Percentiles rank a stretch among this genome's conserved stretches.
Evolutionary conservation across 2,888 invertebrate genomes (phyloP).

Genomic region (Rhorus exstirpatorius): DNA sequence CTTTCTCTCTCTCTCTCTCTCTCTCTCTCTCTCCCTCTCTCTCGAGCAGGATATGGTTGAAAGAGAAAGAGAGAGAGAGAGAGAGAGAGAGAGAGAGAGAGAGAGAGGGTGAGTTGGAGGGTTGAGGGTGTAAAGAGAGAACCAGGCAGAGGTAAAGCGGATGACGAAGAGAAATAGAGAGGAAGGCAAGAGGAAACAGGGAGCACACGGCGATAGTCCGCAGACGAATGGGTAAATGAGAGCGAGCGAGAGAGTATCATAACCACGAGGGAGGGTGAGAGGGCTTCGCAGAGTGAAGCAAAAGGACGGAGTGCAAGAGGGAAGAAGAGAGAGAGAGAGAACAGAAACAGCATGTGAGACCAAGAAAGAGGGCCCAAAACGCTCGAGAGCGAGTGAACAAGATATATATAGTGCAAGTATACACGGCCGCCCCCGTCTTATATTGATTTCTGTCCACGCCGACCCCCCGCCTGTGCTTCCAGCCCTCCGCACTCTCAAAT

Average conservation of each 20-base stretch:
- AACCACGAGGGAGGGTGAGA: constrained; percentile 57
- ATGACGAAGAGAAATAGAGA: constrained; percentile 44
- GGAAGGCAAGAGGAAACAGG: constrained; percentile 65
- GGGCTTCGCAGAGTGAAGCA: constrained; percentile 46
- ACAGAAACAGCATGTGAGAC: constrained; percentile 56
- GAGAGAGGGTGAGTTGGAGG: constrained; percentile 53
- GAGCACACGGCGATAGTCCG: constrained; percentile 66
- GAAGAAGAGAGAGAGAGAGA: constrained; percentile 43
- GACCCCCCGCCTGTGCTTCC: constrained; percentile 78
- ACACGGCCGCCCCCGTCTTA: constrained; percentile 85
- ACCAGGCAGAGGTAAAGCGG: constrained; percentile 22
- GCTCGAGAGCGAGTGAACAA: constrained; percentile 43
- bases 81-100: constrained; percentile 70
- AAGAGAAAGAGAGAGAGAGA: constrained; percentile 62
- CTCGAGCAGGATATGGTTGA: constrained; percentile 67
- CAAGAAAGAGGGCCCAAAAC: constrained; percentile 44
- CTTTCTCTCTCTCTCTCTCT: too few species aligned
- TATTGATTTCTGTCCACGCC: constrained; percentile 86
- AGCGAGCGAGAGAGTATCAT: constrained; percentile 42
- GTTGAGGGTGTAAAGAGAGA: constrained; percentile 55
- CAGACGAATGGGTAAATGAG: constrained; percentile 42
- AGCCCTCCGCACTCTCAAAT: constrained; percentile 70
- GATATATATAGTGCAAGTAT: constrained; percentile 54
- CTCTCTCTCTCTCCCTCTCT: too few species aligned
- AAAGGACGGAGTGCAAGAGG: constrained; percentile 21